Conservation (phyloP, 2,888 invertebrate genomes). For the Sepioteuthis lessoniana region DNA sequence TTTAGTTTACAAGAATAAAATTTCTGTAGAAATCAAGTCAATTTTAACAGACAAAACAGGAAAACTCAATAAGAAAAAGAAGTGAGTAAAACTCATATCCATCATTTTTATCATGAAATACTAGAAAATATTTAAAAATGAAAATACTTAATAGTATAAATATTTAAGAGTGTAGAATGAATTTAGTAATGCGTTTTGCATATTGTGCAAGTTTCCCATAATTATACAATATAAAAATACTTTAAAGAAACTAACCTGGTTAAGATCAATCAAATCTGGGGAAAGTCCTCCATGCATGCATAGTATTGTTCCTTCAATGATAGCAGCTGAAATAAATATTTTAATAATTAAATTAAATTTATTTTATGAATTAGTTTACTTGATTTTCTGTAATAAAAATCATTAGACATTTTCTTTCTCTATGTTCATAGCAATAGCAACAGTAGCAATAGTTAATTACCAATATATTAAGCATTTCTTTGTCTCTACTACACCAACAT, state of each 20-base stretch:
- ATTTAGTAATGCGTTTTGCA: not conserved
- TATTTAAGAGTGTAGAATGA: not conserved
- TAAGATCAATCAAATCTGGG: slow-evolving; percentile 76
- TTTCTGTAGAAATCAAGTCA: not conserved
- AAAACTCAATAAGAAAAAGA: not conserved
- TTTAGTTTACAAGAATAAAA: not conserved
- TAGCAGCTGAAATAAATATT: slow-evolving; percentile 74
- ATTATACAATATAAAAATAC: not conserved
- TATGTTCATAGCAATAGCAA: not conserved
- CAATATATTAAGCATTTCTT: too few relatives aligned
- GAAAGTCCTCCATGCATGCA: slow-evolving; percentile 79
- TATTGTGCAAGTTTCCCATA: not conserved
- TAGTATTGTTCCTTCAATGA: slow-evolving; percentile 78
- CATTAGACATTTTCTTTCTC: not conserved
- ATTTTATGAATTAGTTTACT: too few relatives aligned
- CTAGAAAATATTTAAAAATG: too few relatives aligned
- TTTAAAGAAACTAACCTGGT: slow-evolving; percentile 72
- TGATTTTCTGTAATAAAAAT: too few relatives aligned
- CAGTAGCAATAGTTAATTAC: too few relatives aligned
- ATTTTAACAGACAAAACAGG: not conserved
- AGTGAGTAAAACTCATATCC: not conserved
- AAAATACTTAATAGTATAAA: too few relatives aligned
- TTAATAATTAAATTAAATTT: not conserved
- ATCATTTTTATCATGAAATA: not conserved
- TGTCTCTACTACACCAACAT: too few relatives aligned